Evolutionary conservation across 1,140 invertebrate genomes (phyloP).

Genomic region (Sycophaga agraensis): DNA sequence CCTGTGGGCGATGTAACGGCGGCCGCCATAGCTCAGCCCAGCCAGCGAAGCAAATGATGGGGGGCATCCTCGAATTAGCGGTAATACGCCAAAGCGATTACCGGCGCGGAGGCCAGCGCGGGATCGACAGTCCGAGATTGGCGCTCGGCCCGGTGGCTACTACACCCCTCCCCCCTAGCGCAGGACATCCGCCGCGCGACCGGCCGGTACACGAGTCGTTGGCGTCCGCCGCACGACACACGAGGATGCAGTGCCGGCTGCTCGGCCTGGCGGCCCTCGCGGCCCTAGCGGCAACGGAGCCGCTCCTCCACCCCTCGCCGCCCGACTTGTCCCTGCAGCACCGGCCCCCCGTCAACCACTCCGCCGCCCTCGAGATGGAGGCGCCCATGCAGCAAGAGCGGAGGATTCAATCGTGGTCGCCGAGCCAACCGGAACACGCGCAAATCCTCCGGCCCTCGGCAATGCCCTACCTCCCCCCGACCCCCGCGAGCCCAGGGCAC

Average conservation of each 20-base stretch:
- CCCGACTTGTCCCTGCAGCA: neutral
- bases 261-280: neutral
- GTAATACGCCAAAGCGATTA: conserved; percentile 3
- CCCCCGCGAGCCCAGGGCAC: neutral
- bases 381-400: too few species aligned
- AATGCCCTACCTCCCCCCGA: too few species aligned
- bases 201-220: neutral
- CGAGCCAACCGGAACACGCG: conserved; percentile 25
- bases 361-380: neutral
- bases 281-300: neutral
- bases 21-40: conserved; percentile 27
- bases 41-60: conserved; percentile 48
- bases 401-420: too few species aligned
- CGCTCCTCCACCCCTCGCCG: neutral
- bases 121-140: neutral
- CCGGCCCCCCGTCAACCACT: neutral
- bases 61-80: conserved; percentile 34
- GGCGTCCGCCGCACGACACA: neutral
- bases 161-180: neutral
- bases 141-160: neutral
- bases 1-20: neutral
- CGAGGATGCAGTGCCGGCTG: neutral
- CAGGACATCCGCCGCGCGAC: neutral
- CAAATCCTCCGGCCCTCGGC: too few species aligned
- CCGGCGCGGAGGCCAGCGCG: neutral